A percentile compares a stretch with the other conserved stretches of the same genome.
phyloP scores from a whole-genome alignment of 2,888 invertebrate genomes.

The Eretmocerus hayati region DNA sequence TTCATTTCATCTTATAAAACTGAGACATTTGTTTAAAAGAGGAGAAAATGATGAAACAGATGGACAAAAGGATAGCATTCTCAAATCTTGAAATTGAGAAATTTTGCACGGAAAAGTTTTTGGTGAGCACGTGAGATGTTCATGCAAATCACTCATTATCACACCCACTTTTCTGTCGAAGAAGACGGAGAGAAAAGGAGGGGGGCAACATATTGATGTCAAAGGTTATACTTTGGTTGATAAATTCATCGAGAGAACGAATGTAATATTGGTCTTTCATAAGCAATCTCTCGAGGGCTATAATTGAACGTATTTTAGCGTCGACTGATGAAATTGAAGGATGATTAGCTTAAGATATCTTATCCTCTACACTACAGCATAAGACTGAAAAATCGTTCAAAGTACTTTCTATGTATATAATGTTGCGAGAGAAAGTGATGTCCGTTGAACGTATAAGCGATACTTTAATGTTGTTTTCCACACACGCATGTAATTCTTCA shows the following conservation, averaged over 20 bases:
- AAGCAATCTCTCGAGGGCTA: conserved; percentile 19
- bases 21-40: no score
- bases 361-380: conserved; percentile 37
- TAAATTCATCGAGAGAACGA: conserved; percentile 15
- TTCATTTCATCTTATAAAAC: no score
- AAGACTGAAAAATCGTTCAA: conserved; percentile 43
- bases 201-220: conserved; percentile 9
- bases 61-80: no score
- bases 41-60: no score
- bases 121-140: no score
- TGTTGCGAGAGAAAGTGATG: conserved; percentile 10
- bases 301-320: conserved; percentile 22
- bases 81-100: no score
- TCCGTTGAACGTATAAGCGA: conserved; percentile 6
- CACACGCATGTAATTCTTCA: not conserved
- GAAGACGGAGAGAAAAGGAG: conserved; percentile 27
- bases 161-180: conserved; percentile 14
- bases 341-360: conserved; percentile 26
- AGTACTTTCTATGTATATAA: conserved; percentile 39
- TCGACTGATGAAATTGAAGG: conserved; percentile 24
- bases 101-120: no score
- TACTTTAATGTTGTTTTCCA: conserved; percentile 10
- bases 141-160: conserved; percentile 4
- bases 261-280: conserved; percentile 19
- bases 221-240: conserved; percentile 11